Conservation (phyloP, 2,888 invertebrate species). For the Candidula unifasciata region DNA sequence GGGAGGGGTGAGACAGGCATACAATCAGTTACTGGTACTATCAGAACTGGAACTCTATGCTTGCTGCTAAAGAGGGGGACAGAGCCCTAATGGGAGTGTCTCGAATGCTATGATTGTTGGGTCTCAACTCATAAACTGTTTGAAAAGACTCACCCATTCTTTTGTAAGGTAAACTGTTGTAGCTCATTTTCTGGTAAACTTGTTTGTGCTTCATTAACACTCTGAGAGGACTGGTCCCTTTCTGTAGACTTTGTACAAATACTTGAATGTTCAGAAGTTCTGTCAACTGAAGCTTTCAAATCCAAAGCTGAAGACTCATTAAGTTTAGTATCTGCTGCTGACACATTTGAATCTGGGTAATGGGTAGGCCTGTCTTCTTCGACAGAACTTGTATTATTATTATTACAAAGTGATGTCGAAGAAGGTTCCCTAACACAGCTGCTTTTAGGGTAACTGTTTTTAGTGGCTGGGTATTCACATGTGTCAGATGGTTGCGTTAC, state of each 20-base stretch:
- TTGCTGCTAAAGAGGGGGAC: no score
- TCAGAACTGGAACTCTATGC: no score
- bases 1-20: no score
- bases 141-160: slow-evolving; percentile 21
- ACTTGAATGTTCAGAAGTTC: not conserved
- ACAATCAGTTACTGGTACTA: no score
- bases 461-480: not conserved
- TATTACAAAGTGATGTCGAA: not conserved
- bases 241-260: no score
- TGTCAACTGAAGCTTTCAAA: not conserved
- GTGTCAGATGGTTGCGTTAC: not conserved
- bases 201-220: not conserved
- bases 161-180: slow-evolving; percentile 14
- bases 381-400: not conserved
- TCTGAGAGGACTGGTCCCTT: not conserved
- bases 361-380: not conserved
- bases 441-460: not conserved
- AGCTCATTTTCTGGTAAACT: not conserved
- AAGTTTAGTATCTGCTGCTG: not conserved
- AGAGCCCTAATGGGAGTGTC: no score
- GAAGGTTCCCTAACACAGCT: not conserved
- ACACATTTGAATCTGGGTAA: not conserved
- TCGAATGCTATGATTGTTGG: no score
- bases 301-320: not conserved
- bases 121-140: no score